Evolutionary conservation across 1,140 invertebrate species (phyloP).

Genomic region (Zaprionus davidi): DNA sequence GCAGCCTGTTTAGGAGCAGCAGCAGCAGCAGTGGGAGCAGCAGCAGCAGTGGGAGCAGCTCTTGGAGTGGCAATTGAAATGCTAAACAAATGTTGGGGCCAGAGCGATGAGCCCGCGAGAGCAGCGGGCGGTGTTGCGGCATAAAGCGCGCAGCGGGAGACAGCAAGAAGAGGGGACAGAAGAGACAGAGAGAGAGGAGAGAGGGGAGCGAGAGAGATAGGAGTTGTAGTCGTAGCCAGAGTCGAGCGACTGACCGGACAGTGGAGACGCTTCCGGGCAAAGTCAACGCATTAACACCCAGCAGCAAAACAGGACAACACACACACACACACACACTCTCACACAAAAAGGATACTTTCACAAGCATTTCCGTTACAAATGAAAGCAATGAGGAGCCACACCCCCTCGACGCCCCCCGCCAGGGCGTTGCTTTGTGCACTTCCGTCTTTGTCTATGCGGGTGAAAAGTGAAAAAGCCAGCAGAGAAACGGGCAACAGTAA

Average conservation of each 20-base stretch:
- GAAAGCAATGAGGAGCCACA: conserved; percentile 66
- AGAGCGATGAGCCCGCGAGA: background rate
- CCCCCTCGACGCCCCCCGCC: background rate
- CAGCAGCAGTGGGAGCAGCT: conserved; percentile 5
- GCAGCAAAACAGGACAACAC: conserved; percentile 42
- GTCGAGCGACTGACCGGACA: conserved; percentile 43
- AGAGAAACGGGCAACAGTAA: conserved; percentile 16
- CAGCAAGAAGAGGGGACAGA: too few species aligned
- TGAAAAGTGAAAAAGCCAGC: conserved; percentile 29
- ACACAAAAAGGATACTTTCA: conserved; percentile 72
- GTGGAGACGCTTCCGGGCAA: conserved; percentile 64
- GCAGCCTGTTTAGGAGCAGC: conserved; percentile 35
- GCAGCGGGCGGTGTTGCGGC: conserved; percentile 31
- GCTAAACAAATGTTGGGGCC: conserved; percentile 24
- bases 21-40: background rate
- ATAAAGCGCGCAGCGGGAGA: conserved; percentile 71
- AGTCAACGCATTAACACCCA: conserved; percentile 68
- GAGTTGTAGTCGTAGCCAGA: background rate
- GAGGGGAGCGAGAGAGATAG: background rate
- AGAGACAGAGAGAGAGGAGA: background rate
- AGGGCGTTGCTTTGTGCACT: conserved; percentile 44
- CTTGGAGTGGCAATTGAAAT: conserved; percentile 39
- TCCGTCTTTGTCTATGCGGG: conserved; percentile 73
- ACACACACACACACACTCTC: conserved; percentile 28
- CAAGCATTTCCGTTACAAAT: conserved; percentile 82